Evolutionary conservation across 2,113 vertebrate species (phyloP).

Genomic region (Sebastes fasciatus): DNA sequence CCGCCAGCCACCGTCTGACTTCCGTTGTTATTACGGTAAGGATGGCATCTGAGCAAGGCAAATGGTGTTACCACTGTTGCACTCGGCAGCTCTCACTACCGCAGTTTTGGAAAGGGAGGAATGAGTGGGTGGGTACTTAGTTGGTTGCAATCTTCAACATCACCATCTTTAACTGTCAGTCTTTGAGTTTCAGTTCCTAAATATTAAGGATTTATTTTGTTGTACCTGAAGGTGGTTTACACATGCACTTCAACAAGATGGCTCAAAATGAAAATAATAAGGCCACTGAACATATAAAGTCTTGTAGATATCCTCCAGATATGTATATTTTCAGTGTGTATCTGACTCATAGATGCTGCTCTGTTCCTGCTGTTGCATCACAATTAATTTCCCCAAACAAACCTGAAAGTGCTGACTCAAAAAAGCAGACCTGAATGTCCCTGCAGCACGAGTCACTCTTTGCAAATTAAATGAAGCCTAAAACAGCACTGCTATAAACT

Average conservation of each 20-base stretch:
- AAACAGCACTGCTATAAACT: constrained; percentile 31
- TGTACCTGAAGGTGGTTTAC: not conserved
- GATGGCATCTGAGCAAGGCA: no score
- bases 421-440: not conserved
- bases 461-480: constrained; percentile 24
- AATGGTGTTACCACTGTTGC: no score
- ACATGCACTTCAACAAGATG: not conserved
- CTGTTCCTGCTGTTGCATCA: not conserved
- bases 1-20: no score
- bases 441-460: not conserved
- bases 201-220: not conserved
- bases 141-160: no score
- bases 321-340: no score
- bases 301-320: not conserved
- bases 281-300: not conserved
- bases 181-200: not conserved
- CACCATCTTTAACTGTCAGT: no score
- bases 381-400: constrained; percentile 9
- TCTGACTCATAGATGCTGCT: not conserved
- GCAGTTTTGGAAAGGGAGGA: no score
- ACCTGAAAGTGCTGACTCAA: constrained; percentile 41
- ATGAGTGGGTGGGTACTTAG: no score
- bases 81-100: no score
- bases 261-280: not conserved
- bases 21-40: no score